These are phyloP conservation scores for Orthosia cruda DNA, from an alignment of 2,888 invertebrate genomes.

Conservation along the genomic window DNA sequence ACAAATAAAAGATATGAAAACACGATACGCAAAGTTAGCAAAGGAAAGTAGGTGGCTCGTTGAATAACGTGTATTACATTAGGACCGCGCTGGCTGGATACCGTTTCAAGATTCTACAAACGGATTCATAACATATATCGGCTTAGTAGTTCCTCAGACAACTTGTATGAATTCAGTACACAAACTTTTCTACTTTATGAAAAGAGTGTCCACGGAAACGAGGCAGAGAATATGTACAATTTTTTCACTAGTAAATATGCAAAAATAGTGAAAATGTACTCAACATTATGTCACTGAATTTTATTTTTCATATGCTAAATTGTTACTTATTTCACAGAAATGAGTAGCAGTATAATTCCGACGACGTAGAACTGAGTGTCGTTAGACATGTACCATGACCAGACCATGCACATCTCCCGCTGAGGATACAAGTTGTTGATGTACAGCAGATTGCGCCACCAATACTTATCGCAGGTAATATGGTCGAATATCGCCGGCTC, in stretches of 20 bases:
- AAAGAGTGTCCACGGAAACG: constrained; percentile 16
- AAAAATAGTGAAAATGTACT: constrained; percentile 19
- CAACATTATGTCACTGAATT: constrained; percentile 11
- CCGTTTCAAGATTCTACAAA: constrained; percentile 51
- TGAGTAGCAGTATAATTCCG: constrained; percentile 93
- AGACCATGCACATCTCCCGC: no score
- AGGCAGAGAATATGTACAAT: constrained; percentile 6
- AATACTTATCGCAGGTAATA: constrained; percentile 94
- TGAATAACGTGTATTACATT: constrained; percentile 51
- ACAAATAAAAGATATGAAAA: constrained; percentile 43
- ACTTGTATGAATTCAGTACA: constrained; percentile 54
- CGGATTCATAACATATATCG: constrained; percentile 58
- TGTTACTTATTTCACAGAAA: constrained; percentile 93
- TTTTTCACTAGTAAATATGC: constrained; percentile 28
- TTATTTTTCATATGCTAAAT: constrained; percentile 11
- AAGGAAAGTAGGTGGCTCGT: constrained; percentile 29
- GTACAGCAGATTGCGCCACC: constrained; percentile 97
- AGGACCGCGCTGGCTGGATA: constrained; percentile 23
- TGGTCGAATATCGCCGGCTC: constrained; percentile 94
- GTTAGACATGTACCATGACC: no score
- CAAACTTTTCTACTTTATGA: constrained; percentile 52
- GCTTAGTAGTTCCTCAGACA: constrained; percentile 51
- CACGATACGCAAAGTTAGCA: constrained; percentile 46
- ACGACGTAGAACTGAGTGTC: constrained; percentile 95
- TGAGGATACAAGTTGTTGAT: constrained; percentile 96